Conservation (phyloP, 2,113 vertebrate species). For the Calypte anna region DNA sequence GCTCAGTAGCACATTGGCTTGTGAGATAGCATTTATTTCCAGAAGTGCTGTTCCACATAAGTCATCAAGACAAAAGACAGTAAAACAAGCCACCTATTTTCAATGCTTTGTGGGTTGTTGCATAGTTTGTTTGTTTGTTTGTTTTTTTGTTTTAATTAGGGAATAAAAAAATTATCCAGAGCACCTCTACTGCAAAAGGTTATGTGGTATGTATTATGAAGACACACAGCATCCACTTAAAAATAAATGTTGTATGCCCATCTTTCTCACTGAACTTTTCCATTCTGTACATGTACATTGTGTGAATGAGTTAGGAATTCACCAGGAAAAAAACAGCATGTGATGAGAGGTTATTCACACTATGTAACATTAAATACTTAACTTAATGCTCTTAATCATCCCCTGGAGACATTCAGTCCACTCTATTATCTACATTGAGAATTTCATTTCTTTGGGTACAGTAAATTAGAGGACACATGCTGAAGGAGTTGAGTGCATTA, state of each 20-base stretch:
- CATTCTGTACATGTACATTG: background rate
- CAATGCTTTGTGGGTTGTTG: background rate
- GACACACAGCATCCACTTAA: background rate
- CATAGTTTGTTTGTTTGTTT: no score
- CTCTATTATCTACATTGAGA: background rate
- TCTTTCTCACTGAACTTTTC: background rate
- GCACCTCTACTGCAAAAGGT: background rate
- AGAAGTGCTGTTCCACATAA: background rate
- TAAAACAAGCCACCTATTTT: background rate
- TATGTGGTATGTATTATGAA: background rate
- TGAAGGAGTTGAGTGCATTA: background rate
- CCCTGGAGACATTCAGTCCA: background rate
- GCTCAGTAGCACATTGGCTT: background rate
- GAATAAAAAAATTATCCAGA: background rate
- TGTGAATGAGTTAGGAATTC: background rate
- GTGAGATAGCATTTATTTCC: background rate
- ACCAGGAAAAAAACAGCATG: background rate
- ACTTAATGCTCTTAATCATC: background rate
- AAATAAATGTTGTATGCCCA: background rate
- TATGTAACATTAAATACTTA: background rate
- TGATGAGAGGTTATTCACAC: background rate
- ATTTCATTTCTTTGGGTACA: background rate
- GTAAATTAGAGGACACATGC: background rate
- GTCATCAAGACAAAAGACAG: background rate
- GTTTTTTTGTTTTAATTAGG: background rate